Evolutionary conservation across 2,797 vertebrate species (phyloP), one percentile per base, ranked within the genome.

Genomic region (Gymnopithys bicolor): DNA sequence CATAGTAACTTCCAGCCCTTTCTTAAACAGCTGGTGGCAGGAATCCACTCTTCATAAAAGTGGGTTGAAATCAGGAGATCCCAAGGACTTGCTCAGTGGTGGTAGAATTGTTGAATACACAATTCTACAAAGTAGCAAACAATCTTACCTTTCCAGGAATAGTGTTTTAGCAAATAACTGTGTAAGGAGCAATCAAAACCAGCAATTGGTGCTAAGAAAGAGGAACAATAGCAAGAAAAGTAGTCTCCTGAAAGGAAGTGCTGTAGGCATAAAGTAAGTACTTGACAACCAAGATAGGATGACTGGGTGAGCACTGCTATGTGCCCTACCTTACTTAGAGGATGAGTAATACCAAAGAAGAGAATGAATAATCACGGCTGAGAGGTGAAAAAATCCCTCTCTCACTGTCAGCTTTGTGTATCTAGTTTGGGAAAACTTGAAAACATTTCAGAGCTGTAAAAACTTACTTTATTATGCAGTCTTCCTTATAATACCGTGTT

Each of bases 11-110:
- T 35, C 75, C 71, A 93, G 49, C 33, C 68, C n/a, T 60, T 80
- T 90, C 62, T 85, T 70, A 75, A 91, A 81, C 76, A 91, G 45
- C 84, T 73, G 71, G 68, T 95, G 94, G 84, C 93, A 56, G 35
- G 45, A 62, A 53, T 95, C 95, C 79, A 30, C 2, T 2, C 37
- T 62, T 32, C 55, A n/a, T 22, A 64, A 52, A 75, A 91, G n/a
- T 3, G 3, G 32, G 16, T 62, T 91, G 32, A 71, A 85, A 74
- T 21, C 0, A 10, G 32, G 58, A 71, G 19, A 55, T 94, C 37
- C 45, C 43, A 39, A 64, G 51, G 59, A 67, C 67, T 87, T 45
- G 23, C 51, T 87, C 2, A 1, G 3, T 91, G 70, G 30, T 51
- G 49, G 22, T 71, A 58, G n/a, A 33, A 23, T 45, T 68, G 30